These are phyloP conservation scores for Botia almorhae DNA, from an alignment of 2,797 vertebrate species.

Conservation along the genomic window DNA sequence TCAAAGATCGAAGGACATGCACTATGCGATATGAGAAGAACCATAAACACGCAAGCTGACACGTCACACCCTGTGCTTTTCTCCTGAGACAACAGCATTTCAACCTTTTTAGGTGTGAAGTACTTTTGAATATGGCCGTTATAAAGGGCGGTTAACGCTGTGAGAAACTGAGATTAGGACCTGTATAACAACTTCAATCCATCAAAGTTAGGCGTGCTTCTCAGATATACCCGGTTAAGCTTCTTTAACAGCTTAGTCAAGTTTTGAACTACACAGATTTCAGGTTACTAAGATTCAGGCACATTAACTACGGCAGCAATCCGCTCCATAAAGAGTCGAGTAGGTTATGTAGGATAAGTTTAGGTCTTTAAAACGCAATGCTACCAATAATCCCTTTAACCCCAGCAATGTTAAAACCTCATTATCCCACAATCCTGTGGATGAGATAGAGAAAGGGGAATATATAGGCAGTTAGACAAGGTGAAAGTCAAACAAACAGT, in stretches of 20 bases:
- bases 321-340: too few species aligned
- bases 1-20: conserved; percentile 25
- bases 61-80: conserved; percentile 40
- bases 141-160: conserved; percentile 21
- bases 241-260: conserved; percentile 59
- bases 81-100: conserved; percentile 2
- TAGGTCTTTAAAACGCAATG: background rate
- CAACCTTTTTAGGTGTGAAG: conserved; percentile 9
- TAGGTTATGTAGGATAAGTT: background rate
- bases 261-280: conserved; percentile 58
- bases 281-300: conserved; percentile 70
- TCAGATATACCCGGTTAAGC: conserved; percentile 57
- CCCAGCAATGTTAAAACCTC: background rate
- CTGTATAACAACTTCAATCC: conserved; percentile 49
- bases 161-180: conserved; percentile 53
- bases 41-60: conserved; percentile 32
- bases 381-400: background rate
- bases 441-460: background rate
- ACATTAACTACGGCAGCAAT: too few species aligned
- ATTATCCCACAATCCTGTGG: background rate
- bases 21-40: conserved; percentile 63
- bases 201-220: conserved; percentile 44
- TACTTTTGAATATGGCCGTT: conserved; percentile 10
- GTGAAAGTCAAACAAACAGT: conserved; percentile 11
- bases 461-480: background rate